Base-by-base conservation (phyloP, 1,140 invertebrate genomes). In the Branchinecta lynchi region DNA sequence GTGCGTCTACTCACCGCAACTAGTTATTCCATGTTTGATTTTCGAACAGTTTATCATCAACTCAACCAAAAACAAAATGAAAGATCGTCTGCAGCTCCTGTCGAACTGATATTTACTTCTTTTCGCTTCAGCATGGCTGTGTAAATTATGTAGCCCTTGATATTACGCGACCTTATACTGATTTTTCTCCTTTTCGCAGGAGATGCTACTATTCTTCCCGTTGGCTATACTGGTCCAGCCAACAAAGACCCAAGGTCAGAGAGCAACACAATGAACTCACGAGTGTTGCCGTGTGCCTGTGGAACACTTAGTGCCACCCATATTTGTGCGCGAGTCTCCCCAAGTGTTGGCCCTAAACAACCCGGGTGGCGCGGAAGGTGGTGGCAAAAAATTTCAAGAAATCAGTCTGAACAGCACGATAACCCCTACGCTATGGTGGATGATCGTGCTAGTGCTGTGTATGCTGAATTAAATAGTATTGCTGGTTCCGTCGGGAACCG, bases 381-480 rank as follows among this genome's bases (percentile, higher is more conserved):
- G 68, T 67, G 8, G 21, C 21, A 20, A 21, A n/a, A 10, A 45
- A 21, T 17, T 20, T 43, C 66, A 44, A 74, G 72, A 69, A 73
- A 72, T 17, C 74, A 75, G 71, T 72, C 70, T 17, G 75, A 74
- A 66, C 73, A 76, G 66, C 73, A 72, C 9, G 74, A 73, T 68
- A 70, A 73, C 66, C 72, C 72, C 66, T 68, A 66, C 17, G 21
- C 51, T 0, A 51, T 60, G 20, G 65, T 72, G 21, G 21, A 72
- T 21, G 75, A 76, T 70, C 68, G 72, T 20, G 70, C 71, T 21
- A 76, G 74, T 46, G 75, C 74, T 46, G 74, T 76, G 9, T 76
- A 76, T 70, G 75, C 75, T 21, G 75, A 76, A 65, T 70, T 76
- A 20, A 74, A 74, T 69, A 74, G 73, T 45, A 69, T 73, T 45